Conservation (phyloP, 2,113 vertebrate species). For the Dasyornis broadbenti region DNA sequence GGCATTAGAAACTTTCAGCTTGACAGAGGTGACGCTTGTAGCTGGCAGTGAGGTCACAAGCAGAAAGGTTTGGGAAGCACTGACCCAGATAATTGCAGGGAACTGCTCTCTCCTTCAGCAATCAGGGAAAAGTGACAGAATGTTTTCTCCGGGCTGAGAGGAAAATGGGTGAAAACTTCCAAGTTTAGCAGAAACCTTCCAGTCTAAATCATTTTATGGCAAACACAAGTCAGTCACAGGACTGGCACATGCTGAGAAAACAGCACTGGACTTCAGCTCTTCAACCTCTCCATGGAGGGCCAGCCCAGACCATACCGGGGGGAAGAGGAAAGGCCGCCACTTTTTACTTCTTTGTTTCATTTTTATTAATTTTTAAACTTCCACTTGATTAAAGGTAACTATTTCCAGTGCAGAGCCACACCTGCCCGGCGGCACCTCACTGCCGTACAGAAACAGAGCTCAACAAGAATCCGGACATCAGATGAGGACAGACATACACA, state of each 20-base stretch:
- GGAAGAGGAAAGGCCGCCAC: not conserved
- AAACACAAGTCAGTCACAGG: not conserved
- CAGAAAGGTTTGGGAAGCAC: not conserved
- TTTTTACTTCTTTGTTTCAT: not conserved
- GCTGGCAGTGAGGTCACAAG: not conserved
- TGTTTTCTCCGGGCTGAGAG: not conserved
- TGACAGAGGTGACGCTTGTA: slow-evolving; percentile 31
- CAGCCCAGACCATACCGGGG: not conserved
- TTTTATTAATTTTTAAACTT: not conserved
- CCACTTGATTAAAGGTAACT: not conserved
- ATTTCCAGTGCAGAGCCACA: not conserved
- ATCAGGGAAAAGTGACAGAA: not conserved
- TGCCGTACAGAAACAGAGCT: too few relatives aligned
- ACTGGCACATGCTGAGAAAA: not conserved
- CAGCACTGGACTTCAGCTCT: not conserved
- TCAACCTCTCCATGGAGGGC: not conserved
- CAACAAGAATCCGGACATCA: not conserved
- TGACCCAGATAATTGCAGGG: slow-evolving; percentile 28
- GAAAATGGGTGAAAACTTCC: not conserved
- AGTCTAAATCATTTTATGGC: not conserved
- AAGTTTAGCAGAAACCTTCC: not conserved
- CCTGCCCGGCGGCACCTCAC: not conserved
- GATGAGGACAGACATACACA: not conserved
- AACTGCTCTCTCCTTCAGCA: not conserved
- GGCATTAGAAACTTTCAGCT: not conserved